phyloP scores from a whole-genome alignment of 2,113 vertebrate genomes.

The Scartelaos histophorus region DNA sequence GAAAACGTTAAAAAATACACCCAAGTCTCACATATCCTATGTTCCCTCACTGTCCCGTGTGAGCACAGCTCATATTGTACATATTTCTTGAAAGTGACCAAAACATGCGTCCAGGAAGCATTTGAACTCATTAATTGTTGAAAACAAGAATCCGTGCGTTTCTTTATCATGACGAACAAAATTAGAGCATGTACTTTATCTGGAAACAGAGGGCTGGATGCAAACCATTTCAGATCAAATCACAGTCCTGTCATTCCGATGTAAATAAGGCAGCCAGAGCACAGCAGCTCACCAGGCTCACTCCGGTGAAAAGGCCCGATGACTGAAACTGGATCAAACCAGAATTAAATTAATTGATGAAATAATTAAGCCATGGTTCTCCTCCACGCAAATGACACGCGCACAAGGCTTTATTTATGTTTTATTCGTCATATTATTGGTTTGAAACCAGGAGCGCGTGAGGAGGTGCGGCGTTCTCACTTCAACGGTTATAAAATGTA shows the following conservation, averaged over 20 bases:
- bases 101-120: not conserved
- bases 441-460: too few species aligned
- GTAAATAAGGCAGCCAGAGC: not conserved
- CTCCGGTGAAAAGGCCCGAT: constrained; percentile 23
- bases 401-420: constrained; percentile 7
- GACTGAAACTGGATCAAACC: constrained; percentile 62
- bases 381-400: constrained; percentile 20
- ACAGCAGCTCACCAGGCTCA: constrained; percentile 5
- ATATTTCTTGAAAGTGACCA: not conserved
- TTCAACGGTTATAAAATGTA: constrained; percentile 11
- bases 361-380: constrained; percentile 59
- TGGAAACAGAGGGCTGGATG: not conserved
- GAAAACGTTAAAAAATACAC: not conserved
- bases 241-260: not conserved
- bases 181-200: not conserved
- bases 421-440: not conserved
- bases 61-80: not conserved
- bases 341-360: constrained; percentile 68
- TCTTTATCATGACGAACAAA: not conserved
- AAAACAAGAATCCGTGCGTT: not conserved
- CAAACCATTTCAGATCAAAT: not conserved
- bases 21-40: not conserved
- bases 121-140: not conserved
- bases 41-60: not conserved
- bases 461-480: not conserved